Evolutionary conservation across 92 coral and sea anemone species (phyloP), one percentile per base, ranked within the genome.

Genomic region (Montipora capitata): DNA sequence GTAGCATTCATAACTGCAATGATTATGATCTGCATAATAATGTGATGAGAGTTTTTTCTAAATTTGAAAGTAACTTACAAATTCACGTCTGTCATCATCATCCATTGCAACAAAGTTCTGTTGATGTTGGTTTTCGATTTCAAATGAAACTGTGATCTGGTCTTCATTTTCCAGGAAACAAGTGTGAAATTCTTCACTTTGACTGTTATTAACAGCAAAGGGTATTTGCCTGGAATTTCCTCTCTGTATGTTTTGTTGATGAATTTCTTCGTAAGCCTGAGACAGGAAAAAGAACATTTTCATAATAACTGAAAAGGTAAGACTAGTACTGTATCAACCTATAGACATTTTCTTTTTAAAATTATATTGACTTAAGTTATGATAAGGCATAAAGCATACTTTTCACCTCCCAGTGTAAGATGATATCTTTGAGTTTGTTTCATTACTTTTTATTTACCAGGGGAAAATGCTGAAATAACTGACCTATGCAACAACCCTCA

Each of bases 181-280:
- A 4, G 72, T 17, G 16, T 10, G 12, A 20, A 63, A 79, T 5
- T 79, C 83, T 17, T 12, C 17, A 17, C 43, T 79, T 18, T 52
- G 18, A 6, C 40, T 15, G 40, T 44, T 45, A 16, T 64, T 12
- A 4, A 79, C 72, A 2, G 59, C 5, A 18, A 79, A 79, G 3
- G 83, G 27, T 3, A 79, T 44, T 44, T 64, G 83, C 66, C 83
- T 79, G 27, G 43, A 18, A 20, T 62, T 17, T 43, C 61, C 58
- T 57, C 35, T 42, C 5, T 72, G 59, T 16, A 11, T 10, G 20
- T 18, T 27, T 7, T 57, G 41, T 11, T 2, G 20, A 11, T n/a
- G 14, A 54, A 75, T 75, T 0, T 56, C 45, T 35, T 75, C 66
- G 27, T 74, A 74, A 27, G 51, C 35, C 35, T 27, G 35, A 27